Evolutionary conservation across 2,797 vertebrate genomes (phyloP).

Genomic region (Darevskia nairensis): DNA sequence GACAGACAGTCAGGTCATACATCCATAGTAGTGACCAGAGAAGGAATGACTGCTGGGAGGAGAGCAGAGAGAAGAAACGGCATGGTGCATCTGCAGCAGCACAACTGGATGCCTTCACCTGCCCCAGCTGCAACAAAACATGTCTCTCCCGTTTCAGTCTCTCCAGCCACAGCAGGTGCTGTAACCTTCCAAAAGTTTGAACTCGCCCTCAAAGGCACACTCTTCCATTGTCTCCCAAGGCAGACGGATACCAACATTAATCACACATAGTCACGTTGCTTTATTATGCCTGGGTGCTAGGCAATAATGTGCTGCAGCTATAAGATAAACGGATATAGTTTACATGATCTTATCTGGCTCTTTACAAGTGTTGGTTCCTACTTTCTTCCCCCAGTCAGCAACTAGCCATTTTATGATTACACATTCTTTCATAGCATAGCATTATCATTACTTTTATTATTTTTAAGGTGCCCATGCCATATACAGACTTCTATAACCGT

Average conservation of each 20-base stretch:
- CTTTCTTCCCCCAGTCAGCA: background rate
- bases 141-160: no score
- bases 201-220: no score
- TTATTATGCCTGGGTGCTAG: background rate
- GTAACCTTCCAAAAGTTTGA: no score
- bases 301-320: slow-evolving; percentile 1
- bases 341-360: background rate
- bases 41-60: no score
- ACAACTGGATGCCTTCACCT: no score
- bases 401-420: background rate
- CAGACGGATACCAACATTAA: background rate
- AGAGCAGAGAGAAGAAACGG: no score
- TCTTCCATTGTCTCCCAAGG: no score
- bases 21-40: background rate
- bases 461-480: background rate
- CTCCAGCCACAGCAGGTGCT: no score
- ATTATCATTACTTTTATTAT: background rate
- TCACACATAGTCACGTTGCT: background rate
- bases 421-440: background rate
- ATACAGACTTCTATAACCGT: slow-evolving; percentile 4
- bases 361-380: background rate
- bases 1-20: background rate
- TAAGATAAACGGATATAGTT: accelerated
- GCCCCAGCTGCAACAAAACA: no score
- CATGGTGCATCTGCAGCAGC: no score